Evolutionary conservation across 2,888 invertebrate genomes (phyloP).

Genomic region (Himalopsyche japonica): DNA sequence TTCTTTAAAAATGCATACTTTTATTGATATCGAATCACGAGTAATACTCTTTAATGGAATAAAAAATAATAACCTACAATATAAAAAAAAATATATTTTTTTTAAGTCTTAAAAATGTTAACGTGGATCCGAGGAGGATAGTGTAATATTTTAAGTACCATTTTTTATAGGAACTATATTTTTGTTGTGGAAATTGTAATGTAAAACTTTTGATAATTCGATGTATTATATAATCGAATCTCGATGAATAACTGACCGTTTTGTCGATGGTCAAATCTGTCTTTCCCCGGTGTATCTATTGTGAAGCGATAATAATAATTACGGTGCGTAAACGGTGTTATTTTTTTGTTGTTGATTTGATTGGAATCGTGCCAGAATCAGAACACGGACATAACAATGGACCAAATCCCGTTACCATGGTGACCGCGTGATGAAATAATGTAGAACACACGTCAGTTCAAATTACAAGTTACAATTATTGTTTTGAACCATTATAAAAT

Average conservation of each 20-base stretch:
- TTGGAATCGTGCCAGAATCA: slow-evolving; percentile 7
- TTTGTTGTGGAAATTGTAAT: too few relatives aligned
- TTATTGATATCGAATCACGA: too few relatives aligned
- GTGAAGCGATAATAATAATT: slow-evolving; percentile 8
- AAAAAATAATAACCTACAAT: too few relatives aligned
- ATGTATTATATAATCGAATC: too few relatives aligned
- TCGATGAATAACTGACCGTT: background rate
- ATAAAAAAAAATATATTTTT: too few relatives aligned
- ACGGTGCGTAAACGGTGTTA: background rate
- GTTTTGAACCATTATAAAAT: background rate
- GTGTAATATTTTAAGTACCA: too few relatives aligned
- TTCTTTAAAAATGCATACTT: too few relatives aligned
- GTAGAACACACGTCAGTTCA: slow-evolving; percentile 9
- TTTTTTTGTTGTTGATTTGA: background rate
- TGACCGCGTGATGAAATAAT: slow-evolving; percentile 18
- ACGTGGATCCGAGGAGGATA: too few relatives aligned
- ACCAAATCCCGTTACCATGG: slow-evolving; percentile 14
- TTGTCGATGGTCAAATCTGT: background rate
- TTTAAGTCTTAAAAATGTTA: too few relatives aligned
- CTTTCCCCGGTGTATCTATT: background rate
- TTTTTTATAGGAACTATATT: too few relatives aligned
- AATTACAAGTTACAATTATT: background rate
- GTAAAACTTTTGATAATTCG: too few relatives aligned
- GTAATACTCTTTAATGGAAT: too few relatives aligned
- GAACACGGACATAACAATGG: slow-evolving; percentile 18